These are phyloP conservation scores for Thunnus albacares DNA, from an alignment of 2,797 vertebrate genomes.

Conservation along the genomic window DNA sequence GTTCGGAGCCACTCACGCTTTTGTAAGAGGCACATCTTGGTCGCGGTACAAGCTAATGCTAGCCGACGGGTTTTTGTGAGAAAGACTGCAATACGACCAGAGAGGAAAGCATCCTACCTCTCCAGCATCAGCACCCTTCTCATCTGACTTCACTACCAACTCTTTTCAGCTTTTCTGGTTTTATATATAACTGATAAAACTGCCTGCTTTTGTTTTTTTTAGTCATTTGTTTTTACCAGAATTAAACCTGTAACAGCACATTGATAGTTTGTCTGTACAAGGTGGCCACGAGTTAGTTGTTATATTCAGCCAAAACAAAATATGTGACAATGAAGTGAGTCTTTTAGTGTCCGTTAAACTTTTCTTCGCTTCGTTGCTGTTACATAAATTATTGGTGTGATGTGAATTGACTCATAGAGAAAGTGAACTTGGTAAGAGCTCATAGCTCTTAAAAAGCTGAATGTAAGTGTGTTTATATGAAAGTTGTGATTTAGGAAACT, in stretches of 20 bases:
- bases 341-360: not conserved
- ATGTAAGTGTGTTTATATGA: not conserved
- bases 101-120: constrained; percentile 70
- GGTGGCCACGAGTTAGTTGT: constrained; percentile 20
- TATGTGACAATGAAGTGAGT: not conserved
- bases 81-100: constrained; percentile 68
- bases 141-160: constrained; percentile 39
- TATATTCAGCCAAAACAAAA: not conserved
- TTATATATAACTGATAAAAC: not conserved
- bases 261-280: constrained; percentile 2
- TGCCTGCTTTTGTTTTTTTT: not conserved
- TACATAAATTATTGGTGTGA: not conserved
- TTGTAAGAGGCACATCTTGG: constrained; percentile 75
- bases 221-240: not conserved
- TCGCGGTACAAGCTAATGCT: constrained; percentile 82
- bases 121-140: constrained; percentile 72
- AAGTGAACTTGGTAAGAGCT: not conserved
- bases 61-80: constrained; percentile 73
- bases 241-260: not conserved
- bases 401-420: not conserved
- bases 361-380: not conserved
- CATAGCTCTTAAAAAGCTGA: not conserved
- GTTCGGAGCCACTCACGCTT: constrained; percentile 44
- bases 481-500: not conserved
- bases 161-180: constrained; percentile 17